Conservation (phyloP, 2,888 invertebrate genomes). For the Panzeria rudis region DNA sequence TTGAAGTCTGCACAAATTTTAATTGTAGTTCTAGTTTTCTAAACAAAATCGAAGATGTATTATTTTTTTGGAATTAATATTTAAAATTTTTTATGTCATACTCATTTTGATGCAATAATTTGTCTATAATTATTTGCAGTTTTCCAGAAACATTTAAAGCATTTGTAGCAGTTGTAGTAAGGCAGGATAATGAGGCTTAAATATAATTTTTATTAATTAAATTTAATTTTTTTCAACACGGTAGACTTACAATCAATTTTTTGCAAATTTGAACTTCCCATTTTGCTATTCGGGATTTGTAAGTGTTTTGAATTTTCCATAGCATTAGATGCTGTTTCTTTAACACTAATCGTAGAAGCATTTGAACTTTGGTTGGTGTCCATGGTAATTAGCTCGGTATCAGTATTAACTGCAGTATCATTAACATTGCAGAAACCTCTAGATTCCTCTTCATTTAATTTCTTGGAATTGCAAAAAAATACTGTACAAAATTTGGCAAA, state of each 20-base stretch:
- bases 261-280: constrained; percentile 32
- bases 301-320: constrained; percentile 42
- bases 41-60: not conserved
- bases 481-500: constrained; percentile 79
- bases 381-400: constrained; percentile 76
- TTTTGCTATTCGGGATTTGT: constrained; percentile 4
- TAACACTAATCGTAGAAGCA: constrained; percentile 64
- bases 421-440: constrained; percentile 80
- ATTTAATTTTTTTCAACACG: not conserved
- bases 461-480: constrained; percentile 74
- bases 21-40: constrained; percentile 81
- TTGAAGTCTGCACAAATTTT: constrained; percentile 76
- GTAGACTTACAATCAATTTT: constrained; percentile 60
- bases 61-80: not conserved
- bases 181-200: constrained; percentile 77
- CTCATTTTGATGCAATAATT: constrained; percentile 79
- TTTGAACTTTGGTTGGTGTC: constrained; percentile 62
- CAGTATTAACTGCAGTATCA: constrained; percentile 75
- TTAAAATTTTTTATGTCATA: too few relatives aligned
- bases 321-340: constrained; percentile 29
- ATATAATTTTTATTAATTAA: not conserved
- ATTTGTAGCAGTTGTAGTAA: constrained; percentile 75
- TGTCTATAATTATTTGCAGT: constrained; percentile 81
- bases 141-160: constrained; percentile 78
- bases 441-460: constrained; percentile 73